Percentiles rank a stretch among this genome's conserved stretches.
Conservation (phyloP, 2,113 vertebrate genomes). For the Tragelaphus strepsiceros region DNA sequence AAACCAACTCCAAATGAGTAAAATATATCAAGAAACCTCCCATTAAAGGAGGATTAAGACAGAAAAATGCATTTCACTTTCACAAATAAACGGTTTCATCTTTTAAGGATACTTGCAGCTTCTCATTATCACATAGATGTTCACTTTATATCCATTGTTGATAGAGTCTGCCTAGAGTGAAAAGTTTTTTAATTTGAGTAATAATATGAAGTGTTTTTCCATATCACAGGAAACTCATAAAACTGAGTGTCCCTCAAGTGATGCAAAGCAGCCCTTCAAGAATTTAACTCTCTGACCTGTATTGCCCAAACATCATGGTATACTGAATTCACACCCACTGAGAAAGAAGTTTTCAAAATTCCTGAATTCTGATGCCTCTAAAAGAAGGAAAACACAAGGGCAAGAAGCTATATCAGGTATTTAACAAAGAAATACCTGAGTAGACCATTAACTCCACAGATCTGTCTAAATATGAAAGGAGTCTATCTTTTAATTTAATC, state of each 20-base stretch:
- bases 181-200: background rate
- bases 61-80: background rate
- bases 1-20: background rate
- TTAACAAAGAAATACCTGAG: background rate
- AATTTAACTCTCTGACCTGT: background rate
- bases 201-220: background rate
- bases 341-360: background rate
- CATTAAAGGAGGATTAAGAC: background rate
- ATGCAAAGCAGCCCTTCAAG: background rate
- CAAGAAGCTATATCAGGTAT: background rate
- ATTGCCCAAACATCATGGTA: background rate
- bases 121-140: background rate
- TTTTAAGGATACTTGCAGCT: background rate
- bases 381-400: background rate
- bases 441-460: background rate
- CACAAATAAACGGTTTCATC: background rate
- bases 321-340: background rate
- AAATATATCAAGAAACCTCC: background rate
- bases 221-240: background rate
- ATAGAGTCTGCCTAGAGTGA: background rate
- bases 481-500: background rate
- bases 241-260: background rate
- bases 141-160: background rate
- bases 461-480: background rate
- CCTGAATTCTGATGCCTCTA: background rate